Conservation (phyloP, 2,888 invertebrate species). For the Syrphus vitripennis region DNA sequence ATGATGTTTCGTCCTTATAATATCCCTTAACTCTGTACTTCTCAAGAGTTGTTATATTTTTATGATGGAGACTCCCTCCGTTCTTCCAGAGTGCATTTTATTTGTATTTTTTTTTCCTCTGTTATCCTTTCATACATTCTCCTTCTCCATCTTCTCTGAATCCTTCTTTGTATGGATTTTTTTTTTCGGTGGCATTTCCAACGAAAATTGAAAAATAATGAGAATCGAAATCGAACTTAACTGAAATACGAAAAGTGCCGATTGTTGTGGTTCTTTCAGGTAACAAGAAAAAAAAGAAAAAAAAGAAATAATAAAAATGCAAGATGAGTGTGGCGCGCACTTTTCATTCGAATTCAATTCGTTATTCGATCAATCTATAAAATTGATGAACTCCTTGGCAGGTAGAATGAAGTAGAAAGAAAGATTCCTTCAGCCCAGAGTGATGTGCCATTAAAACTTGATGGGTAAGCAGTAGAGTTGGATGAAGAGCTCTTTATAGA, state of each 20-base stretch:
- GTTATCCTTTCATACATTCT: constrained; percentile 10
- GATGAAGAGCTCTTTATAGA: background rate
- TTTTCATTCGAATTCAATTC: constrained; percentile 38
- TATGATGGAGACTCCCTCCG: constrained; percentile 33
- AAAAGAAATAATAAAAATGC: background rate
- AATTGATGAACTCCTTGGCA: constrained; percentile 64
- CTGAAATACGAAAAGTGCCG: constrained; percentile 17
- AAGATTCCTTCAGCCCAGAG: background rate
- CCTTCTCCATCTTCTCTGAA: background rate
- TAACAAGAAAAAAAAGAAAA: background rate
- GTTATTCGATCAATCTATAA: constrained; percentile 41
- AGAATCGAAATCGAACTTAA: constrained; percentile 56
- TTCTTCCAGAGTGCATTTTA: constrained; percentile 33
- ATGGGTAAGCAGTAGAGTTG: constrained; percentile 3
- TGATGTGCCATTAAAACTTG: constrained; percentile 18
- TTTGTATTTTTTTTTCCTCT: constrained; percentile 32
- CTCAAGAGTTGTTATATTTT: constrained; percentile 40
- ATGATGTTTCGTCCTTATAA: constrained; percentile 21
- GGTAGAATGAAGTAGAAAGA: background rate
- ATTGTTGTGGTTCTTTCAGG: constrained; percentile 56
- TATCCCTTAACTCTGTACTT: background rate
- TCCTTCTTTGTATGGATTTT: background rate
- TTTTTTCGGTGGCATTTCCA: constrained; percentile 49
- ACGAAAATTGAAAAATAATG: constrained; percentile 68
- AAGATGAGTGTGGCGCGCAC: constrained; percentile 32